Conservation (phyloP, 2,113 vertebrate species). For the Sclerurus mexicanus region DNA sequence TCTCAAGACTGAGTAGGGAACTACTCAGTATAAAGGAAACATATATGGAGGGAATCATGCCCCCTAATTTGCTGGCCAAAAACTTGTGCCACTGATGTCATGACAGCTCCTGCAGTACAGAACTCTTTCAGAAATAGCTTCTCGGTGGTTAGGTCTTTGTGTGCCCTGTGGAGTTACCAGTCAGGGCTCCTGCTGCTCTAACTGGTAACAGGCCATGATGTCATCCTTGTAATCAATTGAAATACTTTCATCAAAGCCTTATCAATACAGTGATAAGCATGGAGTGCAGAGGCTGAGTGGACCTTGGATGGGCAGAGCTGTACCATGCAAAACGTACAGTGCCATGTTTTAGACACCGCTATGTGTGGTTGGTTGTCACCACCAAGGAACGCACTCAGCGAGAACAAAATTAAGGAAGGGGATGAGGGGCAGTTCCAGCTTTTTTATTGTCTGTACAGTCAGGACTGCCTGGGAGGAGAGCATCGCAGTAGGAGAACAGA, state of each 20-base stretch:
- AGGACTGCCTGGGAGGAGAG: background rate
- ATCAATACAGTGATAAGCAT: background rate
- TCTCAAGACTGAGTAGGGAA: background rate
- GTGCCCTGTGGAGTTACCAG: background rate
- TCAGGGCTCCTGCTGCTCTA: background rate
- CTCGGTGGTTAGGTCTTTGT: background rate
- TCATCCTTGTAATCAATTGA: background rate
- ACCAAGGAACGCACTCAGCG: background rate
- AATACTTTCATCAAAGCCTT: background rate
- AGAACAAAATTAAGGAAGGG: background rate
- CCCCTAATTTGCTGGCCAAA: background rate
- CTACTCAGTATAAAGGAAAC: background rate
- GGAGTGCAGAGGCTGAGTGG: background rate
- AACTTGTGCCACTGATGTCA: background rate
- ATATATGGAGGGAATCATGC: background rate
- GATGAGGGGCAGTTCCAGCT: background rate
- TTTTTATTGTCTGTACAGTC: background rate
- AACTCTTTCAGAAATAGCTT: background rate
- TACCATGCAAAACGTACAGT: fast-evolving
- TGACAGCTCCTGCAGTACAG: fast-evolving
- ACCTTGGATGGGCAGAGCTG: background rate
- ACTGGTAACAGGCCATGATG: background rate
- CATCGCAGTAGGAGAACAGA: fast-evolving
- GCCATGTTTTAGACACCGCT: background rate
- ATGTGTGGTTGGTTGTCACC: background rate